A percentile compares a stretch with the other conserved stretches of the same genome.
Conservation (phyloP, 2,888 invertebrate genomes). For the Netelia fuscicornis region DNA sequence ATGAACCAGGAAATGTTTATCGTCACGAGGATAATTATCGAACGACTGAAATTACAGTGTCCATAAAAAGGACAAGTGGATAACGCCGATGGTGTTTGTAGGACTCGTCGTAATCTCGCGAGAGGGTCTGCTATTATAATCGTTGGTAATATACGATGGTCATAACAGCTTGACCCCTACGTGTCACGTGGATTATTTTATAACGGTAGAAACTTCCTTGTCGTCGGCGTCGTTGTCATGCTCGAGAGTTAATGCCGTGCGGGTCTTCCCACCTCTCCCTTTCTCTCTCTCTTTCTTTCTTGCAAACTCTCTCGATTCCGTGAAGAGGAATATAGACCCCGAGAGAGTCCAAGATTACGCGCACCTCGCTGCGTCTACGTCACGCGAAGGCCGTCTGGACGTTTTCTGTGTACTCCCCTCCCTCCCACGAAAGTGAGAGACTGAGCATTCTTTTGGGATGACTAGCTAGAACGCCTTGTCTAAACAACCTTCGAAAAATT, state of each 20-base stretch:
- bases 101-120: constrained; percentile 30
- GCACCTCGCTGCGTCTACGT: constrained; percentile 65
- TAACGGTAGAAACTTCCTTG: constrained; percentile 60
- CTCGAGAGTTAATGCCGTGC: constrained; percentile 34
- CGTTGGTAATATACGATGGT: constrained; percentile 50
- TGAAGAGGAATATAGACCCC: constrained; percentile 40
- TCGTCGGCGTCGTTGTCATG: constrained; percentile 16
- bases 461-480: constrained; percentile 51
- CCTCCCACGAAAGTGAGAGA: too few species aligned
- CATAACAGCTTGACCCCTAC: constrained; percentile 55
- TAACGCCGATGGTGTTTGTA: constrained; percentile 19
- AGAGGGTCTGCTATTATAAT: constrained; percentile 45
- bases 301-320: constrained; percentile 37
- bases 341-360: constrained; percentile 57
- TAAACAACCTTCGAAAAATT: constrained; percentile 24
- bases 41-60: constrained; percentile 22
- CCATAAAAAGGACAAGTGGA: constrained; percentile 5
- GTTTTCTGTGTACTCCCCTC: constrained; percentile 36
- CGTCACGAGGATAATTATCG: constrained; percentile 24
- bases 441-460: constrained; percentile 62
- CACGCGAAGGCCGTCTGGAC: constrained; percentile 67
- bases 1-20: constrained; percentile 18
- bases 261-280: constrained; percentile 52
- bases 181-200: constrained; percentile 66
- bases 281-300: background rate